These are phyloP conservation scores for Tetranychus piercei DNA, from an alignment of 2,888 invertebrate species.

Conservation along the genomic window DNA sequence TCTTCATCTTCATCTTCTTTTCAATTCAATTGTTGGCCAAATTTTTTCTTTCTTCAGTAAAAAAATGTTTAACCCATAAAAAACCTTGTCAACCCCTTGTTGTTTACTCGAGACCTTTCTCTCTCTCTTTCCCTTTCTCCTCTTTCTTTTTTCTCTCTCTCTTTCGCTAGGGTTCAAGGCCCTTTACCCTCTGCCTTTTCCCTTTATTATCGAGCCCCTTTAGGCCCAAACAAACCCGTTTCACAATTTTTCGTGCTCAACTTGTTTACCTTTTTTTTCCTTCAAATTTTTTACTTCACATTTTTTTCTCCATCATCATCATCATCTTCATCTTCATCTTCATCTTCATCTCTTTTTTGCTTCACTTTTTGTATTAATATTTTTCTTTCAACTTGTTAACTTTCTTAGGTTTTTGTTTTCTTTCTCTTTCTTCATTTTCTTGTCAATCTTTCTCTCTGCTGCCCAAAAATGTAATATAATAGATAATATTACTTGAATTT, in stretches of 20 bases:
- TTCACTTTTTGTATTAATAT: neutral
- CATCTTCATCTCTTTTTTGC: neutral
- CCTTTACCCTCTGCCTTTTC: conserved; percentile 8
- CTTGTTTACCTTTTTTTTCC: neutral
- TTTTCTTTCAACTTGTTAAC: neutral
- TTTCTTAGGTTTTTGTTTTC: neutral
- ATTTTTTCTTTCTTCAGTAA: neutral
- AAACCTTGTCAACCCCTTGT: neutral
- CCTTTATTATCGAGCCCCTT: neutral
- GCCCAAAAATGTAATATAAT: no score
- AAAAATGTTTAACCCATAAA: neutral
- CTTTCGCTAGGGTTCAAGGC: neutral
- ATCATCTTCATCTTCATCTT: neutral
- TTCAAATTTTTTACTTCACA: neutral
- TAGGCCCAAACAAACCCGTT: neutral
- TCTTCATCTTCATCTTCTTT: neutral
- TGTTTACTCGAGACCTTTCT: neutral
- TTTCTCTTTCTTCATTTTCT: neutral
- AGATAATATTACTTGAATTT: no score
- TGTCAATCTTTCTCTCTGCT: no score
- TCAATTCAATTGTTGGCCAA: neutral
- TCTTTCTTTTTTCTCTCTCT: conserved; percentile 1
- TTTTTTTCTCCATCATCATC: neutral
- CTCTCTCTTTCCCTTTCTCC: neutral
- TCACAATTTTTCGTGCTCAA: neutral